phyloP scores from a whole-genome alignment of 2,888 invertebrate genomes.

The Cheilosia grossa region DNA sequence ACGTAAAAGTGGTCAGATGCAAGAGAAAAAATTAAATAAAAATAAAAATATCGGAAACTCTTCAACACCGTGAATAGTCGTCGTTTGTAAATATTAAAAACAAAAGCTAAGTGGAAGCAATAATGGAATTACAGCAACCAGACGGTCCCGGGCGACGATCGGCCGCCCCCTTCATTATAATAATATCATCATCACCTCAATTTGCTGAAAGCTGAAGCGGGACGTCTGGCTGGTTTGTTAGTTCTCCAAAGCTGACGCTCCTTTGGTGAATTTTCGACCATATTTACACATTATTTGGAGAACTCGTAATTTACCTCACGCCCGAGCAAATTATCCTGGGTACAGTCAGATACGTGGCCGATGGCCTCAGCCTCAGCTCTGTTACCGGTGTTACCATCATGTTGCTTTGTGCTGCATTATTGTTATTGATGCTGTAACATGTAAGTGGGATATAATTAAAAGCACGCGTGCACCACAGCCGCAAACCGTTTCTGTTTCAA shows the following conservation, averaged over 20 bases:
- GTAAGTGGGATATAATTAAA: constrained; percentile 69
- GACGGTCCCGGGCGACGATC: constrained; percentile 1
- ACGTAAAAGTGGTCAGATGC: constrained; percentile 21
- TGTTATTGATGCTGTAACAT: constrained; percentile 49
- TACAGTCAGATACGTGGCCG: not conserved
- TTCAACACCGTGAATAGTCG: constrained; percentile 37
- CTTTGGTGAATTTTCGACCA: constrained; percentile 7
- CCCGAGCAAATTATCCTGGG: not conserved
- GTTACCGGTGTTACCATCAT: not conserved
- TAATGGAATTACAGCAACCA: constrained; percentile 65
- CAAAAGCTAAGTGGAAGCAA: constrained; percentile 54
- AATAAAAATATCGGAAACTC: constrained; percentile 32
- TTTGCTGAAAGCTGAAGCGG: constrained; percentile 17
- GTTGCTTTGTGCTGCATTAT: constrained; percentile 30
- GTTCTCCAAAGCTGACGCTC: not conserved
- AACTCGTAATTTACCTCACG: constrained; percentile 20
- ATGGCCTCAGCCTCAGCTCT: constrained; percentile 1
- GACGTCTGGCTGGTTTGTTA: constrained; percentile 60
- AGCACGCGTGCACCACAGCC: constrained; percentile 53
- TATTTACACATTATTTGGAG: constrained; percentile 56
- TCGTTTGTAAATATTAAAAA: constrained; percentile 41
- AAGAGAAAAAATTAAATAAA: not conserved
- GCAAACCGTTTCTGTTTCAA: constrained; percentile 27
- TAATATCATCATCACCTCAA: constrained; percentile 46
- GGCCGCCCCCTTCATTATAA: constrained; percentile 7